A percentile compares a stretch with the other conserved stretches of the same genome.
Conservation (phyloP, 2,888 invertebrate species). For the Apamea anceps region DNA sequence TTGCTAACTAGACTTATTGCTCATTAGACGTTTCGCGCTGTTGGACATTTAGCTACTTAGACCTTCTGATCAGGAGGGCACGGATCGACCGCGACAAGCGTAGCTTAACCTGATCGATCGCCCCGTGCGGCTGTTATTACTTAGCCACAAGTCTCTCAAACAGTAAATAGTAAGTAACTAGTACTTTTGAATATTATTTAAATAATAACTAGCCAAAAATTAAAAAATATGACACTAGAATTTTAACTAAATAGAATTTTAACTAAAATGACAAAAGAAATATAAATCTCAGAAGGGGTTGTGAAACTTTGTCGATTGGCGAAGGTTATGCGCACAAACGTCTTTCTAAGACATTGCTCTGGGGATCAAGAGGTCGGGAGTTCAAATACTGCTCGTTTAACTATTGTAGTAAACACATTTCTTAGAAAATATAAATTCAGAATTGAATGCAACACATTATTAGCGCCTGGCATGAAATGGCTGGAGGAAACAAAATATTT, state of each 20-base stretch:
- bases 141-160: too few species aligned
- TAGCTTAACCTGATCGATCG: too few species aligned
- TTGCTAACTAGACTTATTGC: too few species aligned
- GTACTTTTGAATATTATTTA: slow-evolving; percentile 13
- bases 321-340: slow-evolving; percentile 35
- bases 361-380: slow-evolving; percentile 44
- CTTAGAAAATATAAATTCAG: slow-evolving; percentile 23
- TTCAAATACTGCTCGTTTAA: slow-evolving; percentile 35
- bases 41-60: too few species aligned
- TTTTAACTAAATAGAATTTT: slow-evolving; percentile 4
- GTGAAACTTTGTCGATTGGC: slow-evolving; percentile 16
- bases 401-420: slow-evolving; percentile 27
- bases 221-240: neutral
- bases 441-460: neutral
- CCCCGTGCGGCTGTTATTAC: too few species aligned
- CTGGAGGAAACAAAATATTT: neutral
- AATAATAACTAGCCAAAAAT: neutral
- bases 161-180: too few species aligned
- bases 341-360: slow-evolving; percentile 31
- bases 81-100: too few species aligned
- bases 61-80: too few species aligned
- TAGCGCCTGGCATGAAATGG: neutral
- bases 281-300: slow-evolving; percentile 30
- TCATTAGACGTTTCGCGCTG: too few species aligned
- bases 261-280: slow-evolving; percentile 28